Evolutionary conservation across 2,888 invertebrate species (phyloP), one percentile per base, ranked within the genome.

Genomic region (Ametastegia equiseti): DNA sequence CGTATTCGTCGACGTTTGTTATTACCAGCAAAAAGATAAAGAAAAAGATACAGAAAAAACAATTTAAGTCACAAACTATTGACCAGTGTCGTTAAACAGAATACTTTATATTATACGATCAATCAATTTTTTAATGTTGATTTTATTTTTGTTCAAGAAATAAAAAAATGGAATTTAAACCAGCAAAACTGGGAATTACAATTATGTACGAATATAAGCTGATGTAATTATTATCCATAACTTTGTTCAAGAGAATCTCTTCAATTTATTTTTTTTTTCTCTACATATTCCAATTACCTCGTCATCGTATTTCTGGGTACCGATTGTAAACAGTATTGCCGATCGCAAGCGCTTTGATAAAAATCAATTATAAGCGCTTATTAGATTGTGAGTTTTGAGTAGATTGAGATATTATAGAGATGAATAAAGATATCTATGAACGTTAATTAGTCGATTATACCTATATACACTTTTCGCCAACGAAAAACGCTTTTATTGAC

Each of bases 201-300:
- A 67, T 63, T 63, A 63, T 63, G 63, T 33, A 63, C 23, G 13
- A 15, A 33, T 63, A 63, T 63, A 63, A 33, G 33, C 15, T 63
- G 33, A 63, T 33, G n/a, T 30, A 15, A 54, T 54, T 54, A 54
- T 54, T 23, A 23, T 54, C 23, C 19, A 54, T 54, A 54, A 54
- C 19, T 23, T 19, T 23, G 11, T 0, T 9, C 9, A 6, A 19
- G 23, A 54, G 19, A 50, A 23, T 3, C 23, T 23, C 23, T 50
- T 50, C n/a, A n/a, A n/a, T n/a, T n/a, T n/a, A n/a, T n/a, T n/a
- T n/a, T n/a, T n/a, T n/a, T n/a, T n/a, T n/a, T n/a, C n/a, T n/a
- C n/a, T n/a, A n/a, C n/a, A n/a, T n/a, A n/a, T n/a, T n/a, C n/a
- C n/a, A n/a, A n/a, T n/a, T n/a, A n/a, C n/a, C n/a, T n/a, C n/a